Percentiles rank a stretch among this genome's conserved stretches.
Conservation (phyloP, 2,113 vertebrate species). For the Mormyrus lacerda region DNA sequence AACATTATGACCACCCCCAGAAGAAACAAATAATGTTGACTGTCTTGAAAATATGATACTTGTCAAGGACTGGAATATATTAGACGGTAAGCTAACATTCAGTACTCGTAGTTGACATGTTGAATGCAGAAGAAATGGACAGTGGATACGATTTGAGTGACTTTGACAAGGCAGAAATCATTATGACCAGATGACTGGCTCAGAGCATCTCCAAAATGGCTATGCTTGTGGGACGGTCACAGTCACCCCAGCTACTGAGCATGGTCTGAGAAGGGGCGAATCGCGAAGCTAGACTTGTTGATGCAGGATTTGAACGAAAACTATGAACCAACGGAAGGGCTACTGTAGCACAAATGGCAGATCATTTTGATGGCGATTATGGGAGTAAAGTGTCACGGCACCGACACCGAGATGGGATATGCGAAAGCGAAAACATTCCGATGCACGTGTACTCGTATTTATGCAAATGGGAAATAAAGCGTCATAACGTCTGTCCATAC, state of each 20-base stretch:
- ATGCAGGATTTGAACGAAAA: neutral
- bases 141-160: neutral
- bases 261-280: neutral
- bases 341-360: neutral
- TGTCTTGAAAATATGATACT: neutral
- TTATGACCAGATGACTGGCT: neutral
- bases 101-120: neutral
- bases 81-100: neutral
- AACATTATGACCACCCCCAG: neutral
- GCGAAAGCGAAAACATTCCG: neutral
- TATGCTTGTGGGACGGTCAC: neutral
- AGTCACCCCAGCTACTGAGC: neutral
- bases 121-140: neutral
- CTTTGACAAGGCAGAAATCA: neutral
- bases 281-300: neutral
- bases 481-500: neutral
- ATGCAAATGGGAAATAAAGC: neutral
- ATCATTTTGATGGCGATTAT: neutral
- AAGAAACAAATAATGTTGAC: neutral
- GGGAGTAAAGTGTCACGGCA: neutral
- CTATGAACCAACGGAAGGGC: neutral
- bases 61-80: neutral
- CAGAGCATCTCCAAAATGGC: neutral
- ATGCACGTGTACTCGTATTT: neutral
- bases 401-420: neutral